Conservation (phyloP, 2,113 vertebrate genomes). For the Apodemus sylvaticus region DNA sequence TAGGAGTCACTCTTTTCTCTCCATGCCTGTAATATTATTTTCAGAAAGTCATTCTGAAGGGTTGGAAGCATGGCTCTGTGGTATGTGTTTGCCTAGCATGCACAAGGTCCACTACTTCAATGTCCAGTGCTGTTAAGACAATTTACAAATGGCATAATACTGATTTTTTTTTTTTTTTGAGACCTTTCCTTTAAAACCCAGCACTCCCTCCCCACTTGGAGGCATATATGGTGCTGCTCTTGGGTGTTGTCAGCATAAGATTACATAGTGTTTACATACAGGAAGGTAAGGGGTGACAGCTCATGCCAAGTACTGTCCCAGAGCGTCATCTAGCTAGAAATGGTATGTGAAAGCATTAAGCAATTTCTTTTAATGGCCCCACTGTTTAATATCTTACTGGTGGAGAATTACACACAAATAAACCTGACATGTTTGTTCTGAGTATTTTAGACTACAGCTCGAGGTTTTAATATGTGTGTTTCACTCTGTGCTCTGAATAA, state of each 20-base stretch:
- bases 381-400: background rate
- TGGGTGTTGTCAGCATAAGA: background rate
- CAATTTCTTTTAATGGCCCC: background rate
- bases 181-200: background rate
- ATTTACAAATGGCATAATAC: background rate
- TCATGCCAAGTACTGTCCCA: background rate
- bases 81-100: background rate
- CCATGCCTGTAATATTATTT: background rate
- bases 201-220: background rate
- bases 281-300: background rate
- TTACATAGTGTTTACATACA: background rate
- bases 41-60: background rate
- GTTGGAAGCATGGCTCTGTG: background rate
- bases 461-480: conserved; percentile 18
- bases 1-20: background rate
- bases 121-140: background rate
- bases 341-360: background rate
- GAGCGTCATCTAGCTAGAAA: background rate
- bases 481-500: background rate
- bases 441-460: background rate
- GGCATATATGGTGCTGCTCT: background rate
- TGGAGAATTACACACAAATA: background rate
- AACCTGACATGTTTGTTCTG: background rate
- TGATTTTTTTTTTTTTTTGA: background rate
- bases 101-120: background rate